Evolutionary conservation across 2,113 vertebrate species (phyloP), one percentile per base, ranked within the genome.

Genomic region (Prochilodus magdalenae): DNA sequence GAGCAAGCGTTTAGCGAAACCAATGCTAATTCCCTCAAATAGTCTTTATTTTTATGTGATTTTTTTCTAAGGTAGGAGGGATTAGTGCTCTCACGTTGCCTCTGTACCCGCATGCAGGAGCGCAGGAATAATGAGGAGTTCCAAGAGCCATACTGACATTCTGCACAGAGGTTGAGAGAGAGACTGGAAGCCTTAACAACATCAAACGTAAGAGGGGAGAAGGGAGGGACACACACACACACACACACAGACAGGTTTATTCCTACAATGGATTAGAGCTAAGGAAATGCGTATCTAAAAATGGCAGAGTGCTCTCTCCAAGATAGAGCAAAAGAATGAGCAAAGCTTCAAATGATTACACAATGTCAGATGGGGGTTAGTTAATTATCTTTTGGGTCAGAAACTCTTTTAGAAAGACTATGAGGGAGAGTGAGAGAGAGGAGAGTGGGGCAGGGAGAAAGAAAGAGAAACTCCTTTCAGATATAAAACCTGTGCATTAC

Each of bases 221-320:
- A 36, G n/a, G n/a, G n/a, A n/a, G n/a, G n/a, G n/a, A n/a, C n/a
- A n/a, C n/a, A n/a, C n/a, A n/a, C n/a, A n/a, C n/a, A 62, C 51
- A 73, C 14, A 27, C 13, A 73, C 40, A 49, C 15, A 73, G 27
- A 60, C 57, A 26, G 55, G 27, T 12, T 78, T 77, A 81, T 83
- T 83, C 60, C 72, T 53, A 63, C 66, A 78, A 87, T 76, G 83
- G 83, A 85, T 86, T 84, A 86, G 59, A 53, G n/a, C 63, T 40
- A 51, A 73, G 44, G 55, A 76, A 83, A 76, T 60, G 49, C 53
- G 65, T 53, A 71, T 78, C 77, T 81, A 75, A 83, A 81, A 81
- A 66, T 47, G 22, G 33, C 24, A 4, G 62, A 82, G 36, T 59
- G 63, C 18, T 47, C 1, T 36, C 27, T 27, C 53, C 63, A 70